Evolutionary conservation across 64 coral and sea anemone genomes (phyloP).

Genomic region (Montipora foliosa): DNA sequence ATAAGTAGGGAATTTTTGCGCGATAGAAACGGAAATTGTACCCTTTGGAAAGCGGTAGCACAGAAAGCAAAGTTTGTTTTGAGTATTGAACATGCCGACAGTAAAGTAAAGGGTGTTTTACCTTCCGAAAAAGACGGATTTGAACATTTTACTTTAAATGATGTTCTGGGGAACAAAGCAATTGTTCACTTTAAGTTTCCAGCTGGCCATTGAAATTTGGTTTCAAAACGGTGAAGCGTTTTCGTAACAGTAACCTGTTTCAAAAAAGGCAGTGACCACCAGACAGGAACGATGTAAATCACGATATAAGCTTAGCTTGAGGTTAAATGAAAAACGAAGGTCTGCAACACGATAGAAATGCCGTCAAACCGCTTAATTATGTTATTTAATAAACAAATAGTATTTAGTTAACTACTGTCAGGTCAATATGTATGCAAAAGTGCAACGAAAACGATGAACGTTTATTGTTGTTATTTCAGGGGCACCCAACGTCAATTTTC

Average conservation of each 20-base stretch:
- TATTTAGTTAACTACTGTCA: too few species aligned
- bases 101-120: background rate
- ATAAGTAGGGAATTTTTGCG: background rate
- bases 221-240: background rate
- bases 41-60: constrained; percentile 52
- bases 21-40: background rate
- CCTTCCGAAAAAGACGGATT: constrained; percentile 32
- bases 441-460: too few species aligned
- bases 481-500: too few species aligned
- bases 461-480: too few species aligned
- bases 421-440: too few species aligned
- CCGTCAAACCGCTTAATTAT: too few species aligned
- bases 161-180: constrained; percentile 31
- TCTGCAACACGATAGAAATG: too few species aligned
- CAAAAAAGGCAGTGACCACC: too few species aligned
- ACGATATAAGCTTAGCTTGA: too few species aligned
- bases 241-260: background rate
- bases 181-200: constrained; percentile 27
- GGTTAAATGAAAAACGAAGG: too few species aligned
- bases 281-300: too few species aligned
- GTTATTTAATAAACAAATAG: too few species aligned
- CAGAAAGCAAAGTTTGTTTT: constrained; percentile 73
- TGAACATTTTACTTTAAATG: constrained; percentile 15
- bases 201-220: background rate
- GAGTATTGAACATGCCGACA: constrained; percentile 43